These are phyloP conservation scores for Lycia hirtaria DNA, from an alignment of 2,888 invertebrate species.

Conservation along the genomic window DNA sequence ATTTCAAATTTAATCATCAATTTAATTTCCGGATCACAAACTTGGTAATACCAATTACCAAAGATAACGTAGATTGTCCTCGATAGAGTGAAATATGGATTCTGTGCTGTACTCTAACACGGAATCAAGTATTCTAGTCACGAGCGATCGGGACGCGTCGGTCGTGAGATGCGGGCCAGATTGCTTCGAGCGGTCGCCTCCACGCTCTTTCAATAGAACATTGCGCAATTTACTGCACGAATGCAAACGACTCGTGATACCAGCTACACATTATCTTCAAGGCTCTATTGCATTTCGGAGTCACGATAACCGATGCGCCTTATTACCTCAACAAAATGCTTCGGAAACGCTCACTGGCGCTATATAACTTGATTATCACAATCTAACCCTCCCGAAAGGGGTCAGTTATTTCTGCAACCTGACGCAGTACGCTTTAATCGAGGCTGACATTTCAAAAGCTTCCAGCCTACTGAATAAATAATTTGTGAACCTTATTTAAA, in stretches of 20 bases:
- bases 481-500: slow-evolving; percentile 53
- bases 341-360: slow-evolving; percentile 11
- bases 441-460: slow-evolving; percentile 60
- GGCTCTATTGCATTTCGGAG: slow-evolving; percentile 63
- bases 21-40: slow-evolving; percentile 3
- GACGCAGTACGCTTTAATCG: slow-evolving; percentile 39
- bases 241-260: slow-evolving; percentile 64
- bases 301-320: slow-evolving; percentile 64
- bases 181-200: slow-evolving; percentile 57
- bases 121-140: slow-evolving; percentile 59
- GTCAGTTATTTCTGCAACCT: slow-evolving; percentile 21
- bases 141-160: slow-evolving; percentile 65
- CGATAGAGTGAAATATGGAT: slow-evolving; percentile 29
- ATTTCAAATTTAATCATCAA: neutral
- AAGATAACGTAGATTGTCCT: slow-evolving; percentile 22
- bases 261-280: slow-evolving; percentile 64
- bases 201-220: slow-evolving; percentile 71
- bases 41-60: slow-evolving; percentile 6
- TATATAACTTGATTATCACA: slow-evolving; percentile 21
- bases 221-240: slow-evolving; percentile 79
- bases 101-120: slow-evolving; percentile 30
- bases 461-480: slow-evolving; percentile 43
- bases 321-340: slow-evolving; percentile 23
- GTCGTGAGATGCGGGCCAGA: slow-evolving; percentile 73
- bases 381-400: slow-evolving; percentile 28